These are phyloP conservation scores for Heliocidaris erythrogramma DNA, from an alignment of 35 echinoderm and acorn worm genomes.

Conservation along the genomic window DNA sequence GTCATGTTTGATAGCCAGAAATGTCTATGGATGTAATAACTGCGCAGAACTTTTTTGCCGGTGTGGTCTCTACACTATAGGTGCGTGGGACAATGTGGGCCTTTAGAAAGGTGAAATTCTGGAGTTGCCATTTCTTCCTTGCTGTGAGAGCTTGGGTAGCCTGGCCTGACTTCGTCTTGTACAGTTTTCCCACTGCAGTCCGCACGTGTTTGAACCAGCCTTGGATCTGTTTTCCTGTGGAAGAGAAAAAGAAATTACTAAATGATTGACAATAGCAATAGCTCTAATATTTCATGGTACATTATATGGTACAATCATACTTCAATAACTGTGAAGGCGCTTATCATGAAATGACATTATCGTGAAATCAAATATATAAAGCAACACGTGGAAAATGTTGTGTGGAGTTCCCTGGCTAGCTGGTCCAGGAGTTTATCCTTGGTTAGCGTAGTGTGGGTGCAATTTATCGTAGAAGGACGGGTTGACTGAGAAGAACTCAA, in stretches of 20 bases:
- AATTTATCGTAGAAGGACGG: constrained; percentile 43
- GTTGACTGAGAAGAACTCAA: constrained; percentile 33
- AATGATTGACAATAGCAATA: no score
- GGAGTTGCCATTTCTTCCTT: no score
- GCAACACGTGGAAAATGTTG: background rate
- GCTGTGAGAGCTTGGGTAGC: no score
- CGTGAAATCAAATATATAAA: no score
- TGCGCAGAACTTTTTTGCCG: background rate
- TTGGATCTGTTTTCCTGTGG: no score
- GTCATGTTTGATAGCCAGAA: background rate
- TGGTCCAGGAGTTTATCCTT: constrained; percentile 41
- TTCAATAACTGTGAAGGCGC: no score
- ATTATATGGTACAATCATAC: no score
- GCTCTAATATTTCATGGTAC: background rate
- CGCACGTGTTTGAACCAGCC: no score
- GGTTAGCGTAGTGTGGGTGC: background rate
- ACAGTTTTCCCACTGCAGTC: no score
- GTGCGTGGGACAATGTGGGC: background rate
- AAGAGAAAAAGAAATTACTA: no score
- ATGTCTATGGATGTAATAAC: background rate
- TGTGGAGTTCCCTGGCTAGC: constrained; percentile 32
- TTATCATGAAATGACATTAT: no score
- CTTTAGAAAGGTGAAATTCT: background rate
- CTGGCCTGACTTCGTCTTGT: no score
- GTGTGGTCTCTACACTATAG: background rate